Conservation (phyloP, 2,113 vertebrate genomes). For the Empidonax traillii region DNA sequence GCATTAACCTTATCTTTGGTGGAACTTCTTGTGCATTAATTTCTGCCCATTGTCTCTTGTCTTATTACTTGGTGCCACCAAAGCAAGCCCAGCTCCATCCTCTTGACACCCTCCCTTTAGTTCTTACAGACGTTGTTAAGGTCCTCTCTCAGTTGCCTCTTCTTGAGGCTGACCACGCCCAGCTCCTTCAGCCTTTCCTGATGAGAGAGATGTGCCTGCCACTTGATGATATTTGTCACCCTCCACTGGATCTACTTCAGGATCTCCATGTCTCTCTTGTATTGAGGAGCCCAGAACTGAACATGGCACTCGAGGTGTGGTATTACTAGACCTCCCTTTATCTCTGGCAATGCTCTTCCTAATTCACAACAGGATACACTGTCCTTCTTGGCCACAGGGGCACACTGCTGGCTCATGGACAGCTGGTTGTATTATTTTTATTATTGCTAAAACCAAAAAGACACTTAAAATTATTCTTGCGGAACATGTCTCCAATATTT, state of each 20-base stretch:
- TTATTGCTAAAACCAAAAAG: background rate
- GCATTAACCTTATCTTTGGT: background rate
- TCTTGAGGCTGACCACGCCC: background rate
- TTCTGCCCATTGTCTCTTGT: background rate
- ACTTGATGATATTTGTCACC: rapidly evolving
- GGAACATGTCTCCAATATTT: background rate
- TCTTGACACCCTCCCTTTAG: background rate
- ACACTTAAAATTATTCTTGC: background rate
- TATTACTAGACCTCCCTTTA: background rate
- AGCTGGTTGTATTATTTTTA: background rate
- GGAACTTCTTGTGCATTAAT: background rate
- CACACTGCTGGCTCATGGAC: background rate
- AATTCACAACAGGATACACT: rapidly evolving
- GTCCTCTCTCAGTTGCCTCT: background rate
- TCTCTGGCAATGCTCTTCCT: background rate
- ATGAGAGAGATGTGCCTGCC: background rate
- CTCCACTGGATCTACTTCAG: background rate
- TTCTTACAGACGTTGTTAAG: background rate
- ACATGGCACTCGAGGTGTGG: background rate
- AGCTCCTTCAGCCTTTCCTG: background rate
- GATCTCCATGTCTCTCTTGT: background rate
- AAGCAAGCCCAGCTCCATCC: background rate
- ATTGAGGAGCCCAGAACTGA: background rate
- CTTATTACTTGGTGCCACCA: background rate
- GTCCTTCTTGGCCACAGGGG: background rate